Evolutionary conservation across 2,888 invertebrate genomes (phyloP), one percentile per base, ranked within the genome.

Genomic region (Diadromus collaris): DNA sequence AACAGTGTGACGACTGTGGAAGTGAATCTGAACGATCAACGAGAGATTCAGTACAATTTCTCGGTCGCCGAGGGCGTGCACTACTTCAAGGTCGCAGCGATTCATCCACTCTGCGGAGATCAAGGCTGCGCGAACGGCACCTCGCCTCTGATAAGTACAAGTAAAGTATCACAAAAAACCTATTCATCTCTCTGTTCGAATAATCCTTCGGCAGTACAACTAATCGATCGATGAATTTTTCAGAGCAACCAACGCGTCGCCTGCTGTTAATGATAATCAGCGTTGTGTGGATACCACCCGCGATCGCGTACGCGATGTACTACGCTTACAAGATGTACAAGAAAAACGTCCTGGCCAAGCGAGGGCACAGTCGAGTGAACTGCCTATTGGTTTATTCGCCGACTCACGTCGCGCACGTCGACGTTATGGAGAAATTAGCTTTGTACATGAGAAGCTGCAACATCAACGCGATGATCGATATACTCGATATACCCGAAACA

Each of bases 201-300:
- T 24, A 13, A 54, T 51, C 5, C 51, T 24, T 19, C 51, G 13
- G 10, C 29, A 1, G 27, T 9, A 56, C 21, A 51, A 29, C 27
- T 16, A 2, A 10, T 21, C 27, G 19, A 29, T 19, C 4, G 21
- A 68, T 60, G 13, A 54, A 48, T 41, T 10, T 61, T 61, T 19
- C 29, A 90, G 89, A 85, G 63, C 85, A 85, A 78, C 75, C 84
- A 7, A 85, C 87, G 3, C 83, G 86, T 58, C 87, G 86, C 19
- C 72, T 90, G 51, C 77, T 90, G 24, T 86, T 89, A 58, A 90
- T 90, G 90, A 90, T 90, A 73, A 88, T 90, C 73, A 89, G 89
- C 71, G 83, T 88, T 10, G 85, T 89, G 44, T 90, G 89, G 89
- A 88, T 90, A 80, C 89, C 89, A 63, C 88, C 89, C 69, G 88